Percentiles rank a stretch among this genome's conserved stretches.
Conservation (phyloP, 2,797 vertebrate genomes). For the Mastacembelus armatus region DNA sequence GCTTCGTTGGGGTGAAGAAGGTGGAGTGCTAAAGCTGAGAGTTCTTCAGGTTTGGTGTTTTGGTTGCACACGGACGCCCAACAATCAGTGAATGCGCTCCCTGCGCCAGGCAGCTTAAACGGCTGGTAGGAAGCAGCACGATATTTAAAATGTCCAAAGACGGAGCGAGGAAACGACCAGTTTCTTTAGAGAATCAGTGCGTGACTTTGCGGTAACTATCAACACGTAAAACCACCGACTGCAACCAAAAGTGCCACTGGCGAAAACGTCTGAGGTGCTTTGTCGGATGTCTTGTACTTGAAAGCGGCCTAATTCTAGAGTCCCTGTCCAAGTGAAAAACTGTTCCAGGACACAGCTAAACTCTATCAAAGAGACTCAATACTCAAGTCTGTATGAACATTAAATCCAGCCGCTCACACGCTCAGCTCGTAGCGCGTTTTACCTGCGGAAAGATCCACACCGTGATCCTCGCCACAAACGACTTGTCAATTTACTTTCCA, state of each 20-base stretch:
- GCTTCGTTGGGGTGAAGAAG: slow-evolving; percentile 28
- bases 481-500: slow-evolving; percentile 81
- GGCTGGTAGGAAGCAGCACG: slow-evolving; percentile 45
- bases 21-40: slow-evolving; percentile 11
- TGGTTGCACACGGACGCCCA: slow-evolving; percentile 35
- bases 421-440: slow-evolving; percentile 71
- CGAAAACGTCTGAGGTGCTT: slow-evolving; percentile 56
- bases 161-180: slow-evolving; percentile 76
- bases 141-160: slow-evolving; percentile 84
- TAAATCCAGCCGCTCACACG: slow-evolving; percentile 65
- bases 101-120: slow-evolving; percentile 50
- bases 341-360: slow-evolving; percentile 21
- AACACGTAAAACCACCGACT: slow-evolving; percentile 78
- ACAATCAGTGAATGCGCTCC: slow-evolving; percentile 47
- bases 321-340: slow-evolving; percentile 16
- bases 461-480: slow-evolving; percentile 77
- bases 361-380: slow-evolving; percentile 10
- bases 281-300: slow-evolving; percentile 51
- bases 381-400: slow-evolving; percentile 15
- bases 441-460: slow-evolving; percentile 82
- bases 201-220: slow-evolving; percentile 82
- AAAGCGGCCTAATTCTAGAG: slow-evolving; percentile 44
- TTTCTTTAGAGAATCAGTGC: slow-evolving; percentile 84
- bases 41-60: slow-evolving; percentile 54
- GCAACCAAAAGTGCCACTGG: slow-evolving; percentile 67